A percentile compares a stretch with the other conserved stretches of the same genome.
Conservation (phyloP, 1,140 invertebrate species). For the Phocides pigmalion region DNA sequence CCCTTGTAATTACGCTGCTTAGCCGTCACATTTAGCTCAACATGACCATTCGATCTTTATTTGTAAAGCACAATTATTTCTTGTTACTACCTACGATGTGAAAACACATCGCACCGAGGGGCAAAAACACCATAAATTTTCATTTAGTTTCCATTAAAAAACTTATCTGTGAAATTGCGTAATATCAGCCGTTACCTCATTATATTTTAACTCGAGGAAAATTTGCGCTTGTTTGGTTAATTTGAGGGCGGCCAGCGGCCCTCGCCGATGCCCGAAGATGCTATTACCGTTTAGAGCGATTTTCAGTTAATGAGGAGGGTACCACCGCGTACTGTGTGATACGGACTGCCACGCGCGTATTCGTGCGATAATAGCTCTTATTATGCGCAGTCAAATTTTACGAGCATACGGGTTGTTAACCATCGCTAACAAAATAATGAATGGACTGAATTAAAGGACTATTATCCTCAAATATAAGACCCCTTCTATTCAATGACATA, state of each 20-base stretch:
- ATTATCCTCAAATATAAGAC: slow-evolving; percentile 51
- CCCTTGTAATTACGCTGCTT: slow-evolving; percentile 62
- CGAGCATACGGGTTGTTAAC: slow-evolving; percentile 68
- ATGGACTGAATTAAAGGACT: slow-evolving; percentile 51
- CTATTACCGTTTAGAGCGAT: slow-evolving; percentile 70
- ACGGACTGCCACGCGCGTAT: slow-evolving; percentile 53
- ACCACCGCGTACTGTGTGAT: slow-evolving; percentile 52
- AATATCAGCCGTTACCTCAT: slow-evolving; percentile 63
- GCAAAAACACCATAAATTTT: slow-evolving; percentile 42
- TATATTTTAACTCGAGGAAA: slow-evolving; percentile 70
- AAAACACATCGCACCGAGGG: slow-evolving; percentile 12
- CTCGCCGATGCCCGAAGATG: slow-evolving; percentile 46
- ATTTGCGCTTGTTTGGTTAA: slow-evolving; percentile 68
- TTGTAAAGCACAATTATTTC: slow-evolving; percentile 30
- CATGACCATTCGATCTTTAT: slow-evolving; percentile 49
- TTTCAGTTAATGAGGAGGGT: slow-evolving; percentile 70
- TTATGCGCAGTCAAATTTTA: slow-evolving; percentile 80
- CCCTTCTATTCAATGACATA: slow-evolving; percentile 54
- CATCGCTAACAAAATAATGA: slow-evolving; percentile 67
- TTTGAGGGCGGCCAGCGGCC: slow-evolving; percentile 48
- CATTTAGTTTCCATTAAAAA: slow-evolving; percentile 55
- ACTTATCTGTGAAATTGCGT: slow-evolving; percentile 48
- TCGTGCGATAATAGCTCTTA: slow-evolving; percentile 67
- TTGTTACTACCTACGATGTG: slow-evolving; percentile 22
- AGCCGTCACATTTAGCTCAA: slow-evolving; percentile 61